Evolutionary conservation across 2,113 vertebrate species (phyloP), one percentile per base, ranked within the genome.

Genomic region (Rhinichthys klamathensis): DNA sequence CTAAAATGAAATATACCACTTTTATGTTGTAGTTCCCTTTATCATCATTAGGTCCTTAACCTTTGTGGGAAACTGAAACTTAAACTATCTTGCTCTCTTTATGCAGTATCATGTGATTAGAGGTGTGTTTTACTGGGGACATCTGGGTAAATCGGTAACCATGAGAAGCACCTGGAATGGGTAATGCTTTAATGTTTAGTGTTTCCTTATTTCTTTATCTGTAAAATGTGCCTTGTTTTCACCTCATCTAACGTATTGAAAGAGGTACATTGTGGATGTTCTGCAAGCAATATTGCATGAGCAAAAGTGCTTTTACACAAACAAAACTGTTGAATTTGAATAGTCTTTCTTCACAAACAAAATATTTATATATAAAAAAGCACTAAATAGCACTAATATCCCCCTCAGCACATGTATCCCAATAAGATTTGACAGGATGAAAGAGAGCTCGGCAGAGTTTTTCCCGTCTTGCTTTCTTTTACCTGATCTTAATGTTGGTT

Each of bases 91-190:
- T 13, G 41, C 41, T 41, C 8, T 49, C 21, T 63, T 58, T 81
- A 25, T 54, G 16, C 51, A 35, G 49, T n/a, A 58, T 72, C 67
- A 35, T 81, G 49, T 80, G 58, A 70, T 56, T 69, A 38, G 4
- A 69, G 25, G 13, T 0, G 49, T 4, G 21, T 69, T 70, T 46
- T 70, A 12, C 38, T 30, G 27, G n/a, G n/a, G 8, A 60, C 18
- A 27, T 44, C 51, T 46, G 60, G n/a, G n/a, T 65, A 72, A 82
- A 81, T 82, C 27, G 75, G 70, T 75, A 75, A 75, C 78, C 63
- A 51, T 54, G 41, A 49, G 67, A 49, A 61, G 27, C 35, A 18
- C 21, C 35, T n/a, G 2, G 12, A 61, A 30, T n/a, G 5, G 35
- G 32, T 12, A 8, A 30, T 10, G 38, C 8, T 35, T 35, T 30